Conservation (phyloP, 2,888 invertebrate species). For the Mesochorus sp. region DNA sequence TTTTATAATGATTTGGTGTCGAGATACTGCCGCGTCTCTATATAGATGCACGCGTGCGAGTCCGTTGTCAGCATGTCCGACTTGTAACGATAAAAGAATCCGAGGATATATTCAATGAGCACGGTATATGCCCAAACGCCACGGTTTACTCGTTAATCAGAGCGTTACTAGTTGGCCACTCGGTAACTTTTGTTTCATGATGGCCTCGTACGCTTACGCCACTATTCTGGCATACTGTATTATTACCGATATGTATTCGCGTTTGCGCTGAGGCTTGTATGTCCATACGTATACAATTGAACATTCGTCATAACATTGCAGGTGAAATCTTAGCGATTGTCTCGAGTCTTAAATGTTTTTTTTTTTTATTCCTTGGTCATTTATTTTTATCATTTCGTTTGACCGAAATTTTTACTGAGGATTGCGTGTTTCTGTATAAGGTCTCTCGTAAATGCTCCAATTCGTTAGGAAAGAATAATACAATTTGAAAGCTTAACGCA, state of each 20-base stretch:
- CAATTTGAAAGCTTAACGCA: too few relatives aligned
- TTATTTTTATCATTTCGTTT: too few relatives aligned
- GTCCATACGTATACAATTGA: background rate
- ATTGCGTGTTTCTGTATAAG: too few relatives aligned
- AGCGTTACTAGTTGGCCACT: conserved; percentile 78
- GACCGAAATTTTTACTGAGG: too few relatives aligned
- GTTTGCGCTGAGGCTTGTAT: background rate
- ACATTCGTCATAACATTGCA: conserved; percentile 21
- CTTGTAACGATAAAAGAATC: conserved; percentile 46
- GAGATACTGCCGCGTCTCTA: background rate
- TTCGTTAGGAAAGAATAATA: too few relatives aligned
- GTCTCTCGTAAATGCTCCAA: too few relatives aligned
- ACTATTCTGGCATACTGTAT: conserved; percentile 22
- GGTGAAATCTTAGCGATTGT: conserved; percentile 13
- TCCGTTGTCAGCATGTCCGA: conserved; percentile 27
- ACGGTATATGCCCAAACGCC: conserved; percentile 36
- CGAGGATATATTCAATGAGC: conserved; percentile 29
- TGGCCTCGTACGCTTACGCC: conserved; percentile 54
- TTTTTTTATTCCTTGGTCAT: background rate
- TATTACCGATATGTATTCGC: conserved; percentile 22
- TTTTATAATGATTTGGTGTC: background rate
- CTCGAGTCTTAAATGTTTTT: background rate
- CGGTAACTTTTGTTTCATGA: conserved; percentile 61
- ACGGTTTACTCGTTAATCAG: conserved; percentile 73
- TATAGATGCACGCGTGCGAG: background rate